Evolutionary conservation across 2,888 invertebrate genomes (phyloP).

Genomic region (Synanthedon myopaeformis): DNA sequence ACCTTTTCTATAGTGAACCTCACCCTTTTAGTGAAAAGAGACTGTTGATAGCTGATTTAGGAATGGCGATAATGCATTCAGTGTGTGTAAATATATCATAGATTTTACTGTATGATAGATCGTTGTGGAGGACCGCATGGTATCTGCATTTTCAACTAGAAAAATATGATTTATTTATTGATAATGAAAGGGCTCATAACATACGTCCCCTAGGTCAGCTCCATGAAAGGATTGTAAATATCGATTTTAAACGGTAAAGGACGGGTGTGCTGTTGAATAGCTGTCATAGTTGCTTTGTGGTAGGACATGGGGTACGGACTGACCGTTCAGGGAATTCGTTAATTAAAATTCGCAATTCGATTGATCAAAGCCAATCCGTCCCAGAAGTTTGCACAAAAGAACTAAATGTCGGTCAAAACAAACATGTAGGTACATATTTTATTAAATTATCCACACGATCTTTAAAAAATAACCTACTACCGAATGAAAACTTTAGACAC

Average conservation of each 20-base stretch:
- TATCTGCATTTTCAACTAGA: slow-evolving; percentile 20
- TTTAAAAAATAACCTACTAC: too few species aligned
- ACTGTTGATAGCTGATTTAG: slow-evolving; percentile 70
- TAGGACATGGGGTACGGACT: slow-evolving; percentile 17
- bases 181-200: slow-evolving; percentile 4
- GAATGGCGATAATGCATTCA: slow-evolving; percentile 66
- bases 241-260: slow-evolving; percentile 13
- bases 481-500: too few species aligned
- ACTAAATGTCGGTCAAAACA: too few species aligned
- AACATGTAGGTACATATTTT: too few species aligned
- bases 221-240: slow-evolving; percentile 29
- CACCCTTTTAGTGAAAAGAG: slow-evolving; percentile 72
- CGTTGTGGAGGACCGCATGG: slow-evolving; percentile 27
- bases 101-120: slow-evolving; percentile 63
- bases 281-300: slow-evolving; percentile 48
- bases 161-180: slow-evolving; percentile 4
- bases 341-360: slow-evolving; percentile 40
- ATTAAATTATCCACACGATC: too few species aligned
- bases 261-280: slow-evolving; percentile 31
- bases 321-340: slow-evolving; percentile 39
- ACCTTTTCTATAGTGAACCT: slow-evolving; percentile 67
- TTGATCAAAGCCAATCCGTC: slow-evolving; percentile 19
- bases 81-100: slow-evolving; percentile 68
- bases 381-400: background rate
- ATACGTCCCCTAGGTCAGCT: slow-evolving; percentile 23